A percentile compares a stretch with the other conserved stretches of the same genome.
phyloP scores from a whole-genome alignment of 2,113 vertebrate species.

The Chaetorhynchus papuensis region DNA sequence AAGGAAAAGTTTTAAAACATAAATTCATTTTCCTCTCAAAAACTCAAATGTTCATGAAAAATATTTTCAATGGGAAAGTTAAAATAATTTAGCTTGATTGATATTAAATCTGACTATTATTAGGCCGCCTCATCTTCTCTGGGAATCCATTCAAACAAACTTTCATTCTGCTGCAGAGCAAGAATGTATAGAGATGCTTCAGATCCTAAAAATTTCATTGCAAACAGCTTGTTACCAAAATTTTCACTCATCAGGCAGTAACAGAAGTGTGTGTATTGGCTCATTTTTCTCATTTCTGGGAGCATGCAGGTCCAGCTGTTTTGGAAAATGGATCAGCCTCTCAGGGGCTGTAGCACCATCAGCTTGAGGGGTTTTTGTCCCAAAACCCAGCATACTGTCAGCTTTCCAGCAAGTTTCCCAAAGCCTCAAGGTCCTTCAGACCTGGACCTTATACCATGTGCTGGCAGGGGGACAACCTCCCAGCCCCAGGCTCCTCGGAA shows the following conservation, averaged over 20 bases:
- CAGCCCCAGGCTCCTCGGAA: accelerated
- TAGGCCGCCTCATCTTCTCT: background rate
- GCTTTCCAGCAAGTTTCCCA: background rate
- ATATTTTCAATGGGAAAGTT: background rate
- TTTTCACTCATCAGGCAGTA: background rate
- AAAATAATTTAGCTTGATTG: background rate
- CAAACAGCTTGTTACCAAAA: background rate
- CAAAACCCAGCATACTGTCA: background rate
- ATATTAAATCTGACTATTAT: background rate
- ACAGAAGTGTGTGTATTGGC: background rate
- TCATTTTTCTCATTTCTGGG: background rate
- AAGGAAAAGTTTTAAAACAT: background rate
- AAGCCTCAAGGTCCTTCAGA: background rate
- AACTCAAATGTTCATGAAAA: background rate
- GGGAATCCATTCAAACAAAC: background rate
- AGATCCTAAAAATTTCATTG: background rate
- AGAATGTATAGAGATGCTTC: background rate
- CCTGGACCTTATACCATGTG: background rate
- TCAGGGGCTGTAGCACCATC: background rate
- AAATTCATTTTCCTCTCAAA: background rate
- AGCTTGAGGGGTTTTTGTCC: background rate
- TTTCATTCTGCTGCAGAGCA: background rate
- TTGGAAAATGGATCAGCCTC: background rate
- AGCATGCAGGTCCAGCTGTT: background rate
- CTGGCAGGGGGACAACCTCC: background rate